Evolutionary conservation across 2,888 invertebrate genomes (phyloP).

Genomic region (Limnephilus auricula): DNA sequence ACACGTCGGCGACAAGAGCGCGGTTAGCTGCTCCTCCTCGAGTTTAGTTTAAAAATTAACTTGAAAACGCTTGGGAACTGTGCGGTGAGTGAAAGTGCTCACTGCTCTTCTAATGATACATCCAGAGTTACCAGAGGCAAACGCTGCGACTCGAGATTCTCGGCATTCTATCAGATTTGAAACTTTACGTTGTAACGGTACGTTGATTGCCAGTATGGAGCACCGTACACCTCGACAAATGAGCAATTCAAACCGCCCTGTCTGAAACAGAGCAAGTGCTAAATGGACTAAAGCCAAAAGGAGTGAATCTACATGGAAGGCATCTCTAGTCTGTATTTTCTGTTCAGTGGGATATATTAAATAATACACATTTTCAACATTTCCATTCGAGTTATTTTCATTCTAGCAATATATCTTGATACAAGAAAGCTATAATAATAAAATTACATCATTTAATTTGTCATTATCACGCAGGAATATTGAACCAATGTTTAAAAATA

Average conservation of each 20-base stretch:
- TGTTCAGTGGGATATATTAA: too few species aligned
- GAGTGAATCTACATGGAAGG: too few species aligned
- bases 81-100: too few species aligned
- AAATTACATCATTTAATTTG: background rate
- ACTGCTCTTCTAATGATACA: too few species aligned
- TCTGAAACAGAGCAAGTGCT: too few species aligned
- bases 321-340: too few species aligned
- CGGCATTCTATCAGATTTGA: background rate
- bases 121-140: too few species aligned
- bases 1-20: background rate
- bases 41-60: background rate
- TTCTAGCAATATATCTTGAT: background rate
- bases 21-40: background rate
- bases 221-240: background rate
- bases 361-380: background rate
- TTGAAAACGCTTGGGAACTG: background rate
- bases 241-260: too few species aligned
- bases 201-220: background rate
- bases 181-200: background rate
- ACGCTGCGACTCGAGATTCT: background rate
- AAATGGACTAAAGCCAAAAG: too few species aligned
- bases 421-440: background rate
- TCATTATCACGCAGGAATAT: background rate
- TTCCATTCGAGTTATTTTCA: background rate
- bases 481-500: background rate